These are phyloP conservation scores for Decapterus maruadsi DNA, from an alignment of 2,797 vertebrate species.

Conservation along the genomic window DNA sequence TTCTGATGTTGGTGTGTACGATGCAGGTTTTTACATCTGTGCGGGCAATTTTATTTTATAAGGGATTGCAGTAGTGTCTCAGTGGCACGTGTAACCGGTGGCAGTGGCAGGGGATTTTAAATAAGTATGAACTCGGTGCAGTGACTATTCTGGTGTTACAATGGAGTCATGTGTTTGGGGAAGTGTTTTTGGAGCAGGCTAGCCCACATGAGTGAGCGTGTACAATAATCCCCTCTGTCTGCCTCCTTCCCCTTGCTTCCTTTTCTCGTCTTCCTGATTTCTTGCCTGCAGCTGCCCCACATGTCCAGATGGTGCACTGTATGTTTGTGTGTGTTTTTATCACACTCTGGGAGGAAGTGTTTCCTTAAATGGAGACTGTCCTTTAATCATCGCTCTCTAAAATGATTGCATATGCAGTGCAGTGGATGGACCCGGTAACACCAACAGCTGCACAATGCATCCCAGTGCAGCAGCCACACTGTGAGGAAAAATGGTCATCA, in stretches of 20 bases:
- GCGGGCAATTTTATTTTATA: slow-evolving; percentile 14
- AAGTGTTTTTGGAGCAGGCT: slow-evolving; percentile 76
- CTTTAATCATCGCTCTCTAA: slow-evolving; percentile 9
- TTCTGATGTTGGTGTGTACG: slow-evolving; percentile 1
- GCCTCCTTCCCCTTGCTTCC: slow-evolving; percentile 73
- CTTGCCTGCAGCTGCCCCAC: slow-evolving; percentile 72
- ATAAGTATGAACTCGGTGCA: slow-evolving; percentile 61
- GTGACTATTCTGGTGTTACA: slow-evolving; percentile 74
- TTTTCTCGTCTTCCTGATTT: slow-evolving; percentile 76
- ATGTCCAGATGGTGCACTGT: slow-evolving; percentile 50
- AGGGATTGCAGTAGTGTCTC: slow-evolving; percentile 33
- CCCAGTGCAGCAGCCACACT: neutral
- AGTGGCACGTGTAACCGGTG: slow-evolving; percentile 2
- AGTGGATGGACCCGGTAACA: neutral
- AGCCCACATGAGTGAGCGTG: slow-evolving; percentile 78
- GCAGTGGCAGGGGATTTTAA: slow-evolving; percentile 44
- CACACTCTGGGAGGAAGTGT: slow-evolving; percentile 55
- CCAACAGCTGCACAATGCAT: neutral
- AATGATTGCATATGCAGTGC: neutral
- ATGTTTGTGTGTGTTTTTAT: slow-evolving; percentile 52
- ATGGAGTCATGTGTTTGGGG: slow-evolving; percentile 80
- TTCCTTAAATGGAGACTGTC: slow-evolving; percentile 49
- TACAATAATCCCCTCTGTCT: slow-evolving; percentile 85
- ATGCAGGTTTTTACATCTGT: slow-evolving; percentile 15
- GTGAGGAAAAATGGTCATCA: neutral